These are phyloP conservation scores for Lepidurus apus DNA, from an alignment of 1,140 invertebrate species.

Conservation along the genomic window DNA sequence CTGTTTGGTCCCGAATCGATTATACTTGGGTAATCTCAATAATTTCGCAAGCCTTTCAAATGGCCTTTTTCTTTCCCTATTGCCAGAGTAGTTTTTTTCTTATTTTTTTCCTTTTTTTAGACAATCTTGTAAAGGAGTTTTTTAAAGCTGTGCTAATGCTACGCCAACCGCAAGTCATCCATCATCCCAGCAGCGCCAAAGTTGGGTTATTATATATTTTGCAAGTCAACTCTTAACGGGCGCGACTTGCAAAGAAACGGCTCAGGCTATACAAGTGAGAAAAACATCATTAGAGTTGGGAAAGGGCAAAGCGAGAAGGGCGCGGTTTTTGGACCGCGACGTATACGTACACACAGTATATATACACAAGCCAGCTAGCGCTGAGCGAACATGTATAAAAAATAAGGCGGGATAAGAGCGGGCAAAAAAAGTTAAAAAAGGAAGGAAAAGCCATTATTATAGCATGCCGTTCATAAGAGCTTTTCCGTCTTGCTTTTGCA, in stretches of 20 bases:
- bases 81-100: not conserved
- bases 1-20: not conserved
- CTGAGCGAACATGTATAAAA: not conserved
- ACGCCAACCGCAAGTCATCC: slow-evolving; percentile 17
- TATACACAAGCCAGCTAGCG: not conserved
- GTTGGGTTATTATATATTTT: slow-evolving; percentile 12
- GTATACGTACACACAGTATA: not conserved
- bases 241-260: slow-evolving; percentile 10
- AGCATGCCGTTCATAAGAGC: slow-evolving; percentile 2
- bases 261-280: slow-evolving; percentile 9
- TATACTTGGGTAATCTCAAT: not conserved
- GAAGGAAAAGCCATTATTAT: slow-evolving; percentile 16
- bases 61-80: not conserved
- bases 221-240: slow-evolving; percentile 13
- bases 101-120: not conserved
- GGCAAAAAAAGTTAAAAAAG: not conserved
- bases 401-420: not conserved
- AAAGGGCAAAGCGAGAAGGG: slow-evolving; percentile 20
- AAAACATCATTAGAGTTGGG: slow-evolving; percentile 5
- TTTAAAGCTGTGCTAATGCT: not conserved
- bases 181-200: not conserved
- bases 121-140: not conserved
- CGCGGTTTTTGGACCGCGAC: not conserved
- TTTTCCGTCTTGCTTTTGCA: slow-evolving; percentile 6
- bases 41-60: not conserved